phyloP scores from a whole-genome alignment of 2,888 invertebrate species.

The Drosophila kuntzei region DNA sequence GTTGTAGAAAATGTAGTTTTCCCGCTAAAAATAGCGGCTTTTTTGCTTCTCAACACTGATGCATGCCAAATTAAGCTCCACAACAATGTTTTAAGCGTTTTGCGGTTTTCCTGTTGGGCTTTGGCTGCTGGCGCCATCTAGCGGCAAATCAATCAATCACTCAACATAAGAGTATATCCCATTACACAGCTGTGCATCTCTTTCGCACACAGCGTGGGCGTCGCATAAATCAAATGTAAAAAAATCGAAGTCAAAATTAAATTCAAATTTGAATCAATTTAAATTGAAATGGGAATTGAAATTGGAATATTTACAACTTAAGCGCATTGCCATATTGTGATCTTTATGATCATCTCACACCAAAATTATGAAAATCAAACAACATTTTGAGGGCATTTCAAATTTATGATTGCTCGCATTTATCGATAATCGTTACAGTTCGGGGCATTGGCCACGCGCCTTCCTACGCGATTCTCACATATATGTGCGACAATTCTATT shows the following conservation, averaged over 20 bases:
- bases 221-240: conserved; percentile 47
- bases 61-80: conserved; percentile 28
- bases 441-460: conserved; percentile 71
- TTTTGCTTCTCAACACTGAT: neutral
- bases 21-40: neutral
- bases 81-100: conserved; percentile 38
- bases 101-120: conserved; percentile 60
- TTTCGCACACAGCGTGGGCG: conserved; percentile 11
- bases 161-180: conserved; percentile 3
- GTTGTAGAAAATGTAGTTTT: no score
- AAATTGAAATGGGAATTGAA: conserved; percentile 12
- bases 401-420: conserved; percentile 42
- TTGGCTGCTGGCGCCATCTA: conserved; percentile 64
- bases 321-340: conserved; percentile 36
- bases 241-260: conserved; percentile 7
- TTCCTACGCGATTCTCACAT: conserved; percentile 53
- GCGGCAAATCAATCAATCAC: conserved; percentile 36
- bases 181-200: conserved; percentile 10
- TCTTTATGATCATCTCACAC: conserved; percentile 33
- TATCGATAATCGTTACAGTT: conserved; percentile 25
- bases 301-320: conserved; percentile 25
- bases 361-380: conserved; percentile 26
- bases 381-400: conserved; percentile 28
- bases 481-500: conserved; percentile 24
- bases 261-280: conserved; percentile 12